Conservation (phyloP, 2,797 vertebrate genomes). For the Brotula barbata region DNA sequence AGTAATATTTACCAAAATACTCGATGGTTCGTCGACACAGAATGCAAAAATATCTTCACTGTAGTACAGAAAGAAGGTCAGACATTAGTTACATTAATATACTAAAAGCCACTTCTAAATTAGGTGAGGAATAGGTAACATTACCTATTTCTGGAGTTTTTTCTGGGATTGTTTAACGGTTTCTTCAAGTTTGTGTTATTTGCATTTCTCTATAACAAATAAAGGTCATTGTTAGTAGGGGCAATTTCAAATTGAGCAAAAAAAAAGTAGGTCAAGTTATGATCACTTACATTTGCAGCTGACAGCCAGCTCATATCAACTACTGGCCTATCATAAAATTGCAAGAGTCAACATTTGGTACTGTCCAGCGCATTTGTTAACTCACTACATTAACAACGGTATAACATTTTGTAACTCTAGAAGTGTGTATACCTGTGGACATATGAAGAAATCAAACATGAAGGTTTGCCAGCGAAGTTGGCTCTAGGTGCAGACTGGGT, state of each 20-base stretch:
- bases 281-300: conserved; percentile 62
- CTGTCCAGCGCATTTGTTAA: not conserved
- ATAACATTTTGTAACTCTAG: not conserved
- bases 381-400: not conserved
- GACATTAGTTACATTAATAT: not conserved
- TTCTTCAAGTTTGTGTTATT: conserved; percentile 36
- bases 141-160: conserved; percentile 57
- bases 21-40: conserved; percentile 75
- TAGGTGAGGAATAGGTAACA: too few species aligned
- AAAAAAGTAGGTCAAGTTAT: conserved; percentile 7
- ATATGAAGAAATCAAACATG: conserved; percentile 23
- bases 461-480: conserved; percentile 1
- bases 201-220: conserved; percentile 47
- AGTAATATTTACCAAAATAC: conserved; percentile 75
- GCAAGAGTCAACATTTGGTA: not conserved
- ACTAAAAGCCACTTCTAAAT: too few species aligned
- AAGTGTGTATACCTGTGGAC: conserved; percentile 60
- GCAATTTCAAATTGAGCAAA: conserved; percentile 4
- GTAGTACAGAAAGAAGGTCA: conserved; percentile 47
- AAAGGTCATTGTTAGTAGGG: conserved; percentile 27
- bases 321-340: conserved; percentile 49
- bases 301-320: conserved; percentile 62
- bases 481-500: conserved; percentile 29
- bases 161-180: conserved; percentile 42
- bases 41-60: conserved; percentile 90